Base-by-base conservation (phyloP, 2,797 vertebrate species). In the Dipus sagitta region DNA sequence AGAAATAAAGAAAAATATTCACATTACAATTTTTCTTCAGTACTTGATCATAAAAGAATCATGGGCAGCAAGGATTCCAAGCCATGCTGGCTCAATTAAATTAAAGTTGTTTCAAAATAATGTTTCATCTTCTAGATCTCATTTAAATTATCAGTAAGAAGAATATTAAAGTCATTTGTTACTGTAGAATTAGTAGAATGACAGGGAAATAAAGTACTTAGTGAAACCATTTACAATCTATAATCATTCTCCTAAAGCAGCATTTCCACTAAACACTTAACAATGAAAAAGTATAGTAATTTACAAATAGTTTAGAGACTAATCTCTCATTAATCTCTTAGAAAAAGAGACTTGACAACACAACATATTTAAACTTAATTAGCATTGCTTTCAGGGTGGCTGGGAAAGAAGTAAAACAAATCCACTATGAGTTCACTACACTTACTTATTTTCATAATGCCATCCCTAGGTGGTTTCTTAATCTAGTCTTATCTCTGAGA, bases 181-280 rank as follows among this genome's bases (percentile, higher is more conserved):
- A 81, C 24, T 78, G 34, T 32, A 85, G 75, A 95, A 96, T 34
- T 89, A 62, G 81, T 76, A 86, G 77, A 90, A 75, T 83, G 93
- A 79, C 80, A 95, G 47, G 77, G 54, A 96, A 96, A 94, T 93
- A 72, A 92, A 95, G 83, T 91, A 93, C 83, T 96, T 95, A 94
- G 96, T 95, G 86, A 96, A 96, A 96, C 74, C 34, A 93, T 96
- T 95, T 95, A 91, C 91, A 91, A 95, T 93, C 78, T 96, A 7
- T 79, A 96, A 93, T 77, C 79, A 54, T 92, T 92, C 96, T 91
- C 85, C 76, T 83, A 71, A 94, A 84, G 94, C 80, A 95, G 18
- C 21, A 92, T 58, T 96, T 92, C 94, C 32, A 30, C 84, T 20
- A 26, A 47, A 52, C 52, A 94, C 58, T 80, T 95, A 80, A 90